phyloP scores from a whole-genome alignment of 1,140 invertebrate species.

The Diabrotica undecimpunctata region DNA sequence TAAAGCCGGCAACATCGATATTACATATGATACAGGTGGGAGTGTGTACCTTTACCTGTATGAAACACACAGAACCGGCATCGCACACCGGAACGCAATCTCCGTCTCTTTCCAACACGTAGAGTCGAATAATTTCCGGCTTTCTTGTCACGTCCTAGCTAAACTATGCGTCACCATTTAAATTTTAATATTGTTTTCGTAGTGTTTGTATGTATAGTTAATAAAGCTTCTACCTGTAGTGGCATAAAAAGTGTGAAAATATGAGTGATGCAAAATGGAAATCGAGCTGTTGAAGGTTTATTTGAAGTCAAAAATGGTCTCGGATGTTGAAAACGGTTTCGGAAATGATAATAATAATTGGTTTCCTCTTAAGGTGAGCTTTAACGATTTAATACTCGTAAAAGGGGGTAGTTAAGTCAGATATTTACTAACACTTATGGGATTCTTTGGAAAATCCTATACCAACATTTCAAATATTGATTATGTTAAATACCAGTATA shows the following conservation, averaged over 20 bases:
- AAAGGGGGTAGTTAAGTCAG: too few species aligned
- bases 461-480: too few species aligned
- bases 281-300: not conserved
- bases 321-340: not conserved
- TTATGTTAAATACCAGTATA: too few species aligned
- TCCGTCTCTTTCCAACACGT: not conserved
- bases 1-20: not conserved
- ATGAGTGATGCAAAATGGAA: not conserved
- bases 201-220: not conserved
- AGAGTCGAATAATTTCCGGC: not conserved
- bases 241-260: not conserved
- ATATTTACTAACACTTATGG: too few species aligned
- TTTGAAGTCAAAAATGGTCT: not conserved
- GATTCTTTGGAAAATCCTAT: too few species aligned
- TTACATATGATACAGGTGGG: not conserved
- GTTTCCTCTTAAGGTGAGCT: not conserved
- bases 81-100: not conserved
- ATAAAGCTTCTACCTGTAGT: not conserved
- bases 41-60: not conserved
- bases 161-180: not conserved
- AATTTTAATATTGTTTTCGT: conserved; percentile 1
- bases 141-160: not conserved
- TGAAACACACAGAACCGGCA: not conserved
- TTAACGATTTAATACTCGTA: too few species aligned
- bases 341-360: not conserved